Base-by-base conservation (phyloP, 1,140 invertebrate species). In the Drosophila guanche region DNA sequence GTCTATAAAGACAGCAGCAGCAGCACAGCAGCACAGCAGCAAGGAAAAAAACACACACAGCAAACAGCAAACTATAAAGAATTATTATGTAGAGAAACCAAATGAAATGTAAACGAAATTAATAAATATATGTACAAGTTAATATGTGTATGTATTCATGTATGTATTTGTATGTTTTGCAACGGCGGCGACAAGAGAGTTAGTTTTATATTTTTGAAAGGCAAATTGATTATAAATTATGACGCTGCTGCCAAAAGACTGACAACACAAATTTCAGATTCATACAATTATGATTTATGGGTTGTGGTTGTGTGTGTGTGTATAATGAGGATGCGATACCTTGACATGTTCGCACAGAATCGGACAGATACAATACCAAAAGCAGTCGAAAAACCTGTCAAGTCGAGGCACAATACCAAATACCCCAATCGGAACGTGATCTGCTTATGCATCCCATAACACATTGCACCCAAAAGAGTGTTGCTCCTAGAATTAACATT, bases 191-290 rank as follows among this genome's bases (percentile, higher is more conserved):
- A 72, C 79, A 83, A 68, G 71, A 56, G 71, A 72, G 55, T 55
- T 74, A 66, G 42, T 46, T 56, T 45, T 72, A 16, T 58, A 23
- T 46, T 73, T 83, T 74, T 80, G 73, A 76, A 84, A 80, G 75
- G 81, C 80, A 84, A 85, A 84, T 75, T 85, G 80, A 85, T 85
- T 85, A 86, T 86, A 85, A 85, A 86, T 85, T 85, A 85, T 86
- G 81, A 70, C 77, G 73, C 69, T 86, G 69, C 69, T 86, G 77
- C 77, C 81, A 86, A 69, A 69, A 77, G 74, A 84, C 68, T 80
- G 81, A 86, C 72, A 76, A 74, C 73, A 79, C 86, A 55, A 74
- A 59, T 86, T 86, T 85, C 71, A 70, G 81, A 85, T 88, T 86
- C 83, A 74, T 67, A 61, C 73, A 69, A 57, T 77, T 86, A 86